Percentiles rank a stretch among this genome's conserved stretches.
These are phyloP conservation scores for Clarias pachynema DNA, from an alignment of 2,797 vertebrate genomes.

Conservation along the genomic window DNA sequence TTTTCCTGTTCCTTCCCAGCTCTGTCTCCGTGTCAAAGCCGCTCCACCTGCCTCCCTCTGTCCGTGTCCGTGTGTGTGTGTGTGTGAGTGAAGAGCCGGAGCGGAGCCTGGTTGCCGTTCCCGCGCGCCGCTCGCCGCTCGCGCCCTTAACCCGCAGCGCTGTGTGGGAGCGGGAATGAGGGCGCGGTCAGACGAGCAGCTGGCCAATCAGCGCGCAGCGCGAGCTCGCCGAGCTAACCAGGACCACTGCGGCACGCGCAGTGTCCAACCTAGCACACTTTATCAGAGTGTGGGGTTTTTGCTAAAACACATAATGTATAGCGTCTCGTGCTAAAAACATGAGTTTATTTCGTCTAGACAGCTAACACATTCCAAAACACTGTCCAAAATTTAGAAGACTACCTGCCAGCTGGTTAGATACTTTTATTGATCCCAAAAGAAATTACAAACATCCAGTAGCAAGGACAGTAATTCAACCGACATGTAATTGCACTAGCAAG, in stretches of 20 bases:
- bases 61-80: no score
- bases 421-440: no score
- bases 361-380: background rate
- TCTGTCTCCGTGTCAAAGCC: background rate
- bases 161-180: conserved; percentile 63
- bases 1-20: background rate
- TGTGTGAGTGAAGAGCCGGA: background rate
- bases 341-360: no score
- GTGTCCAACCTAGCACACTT: conserved; percentile 10
- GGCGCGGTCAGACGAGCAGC: conserved; percentile 75
- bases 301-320: background rate
- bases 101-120: conserved; percentile 1
- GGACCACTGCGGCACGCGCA: conserved; percentile 53
- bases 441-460: no score
- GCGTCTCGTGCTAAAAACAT: no score
- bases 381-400: background rate
- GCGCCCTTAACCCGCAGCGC: conserved; percentile 36
- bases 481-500: no score
- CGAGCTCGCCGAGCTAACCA: conserved; percentile 28
- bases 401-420: background rate
- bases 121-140: conserved; percentile 15
- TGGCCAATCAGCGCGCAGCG: conserved; percentile 72
- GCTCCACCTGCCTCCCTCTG: conserved; percentile 22
- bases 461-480: no score
- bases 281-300: background rate